These are phyloP conservation scores for Xyrichtys novacula DNA, from an alignment of 2,797 vertebrate species.

Conservation along the genomic window DNA sequence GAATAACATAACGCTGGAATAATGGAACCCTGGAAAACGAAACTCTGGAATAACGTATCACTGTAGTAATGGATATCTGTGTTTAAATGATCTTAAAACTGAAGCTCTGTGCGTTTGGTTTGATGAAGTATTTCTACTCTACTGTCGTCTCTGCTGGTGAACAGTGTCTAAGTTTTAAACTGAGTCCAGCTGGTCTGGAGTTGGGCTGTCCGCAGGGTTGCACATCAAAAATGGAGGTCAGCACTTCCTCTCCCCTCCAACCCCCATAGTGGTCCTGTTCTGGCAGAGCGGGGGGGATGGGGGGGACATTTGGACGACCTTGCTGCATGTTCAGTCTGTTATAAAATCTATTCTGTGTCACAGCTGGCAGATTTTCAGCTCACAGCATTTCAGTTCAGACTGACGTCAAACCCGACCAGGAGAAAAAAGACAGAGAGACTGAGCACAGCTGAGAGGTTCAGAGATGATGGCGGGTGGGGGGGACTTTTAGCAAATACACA, in stretches of 20 bases:
- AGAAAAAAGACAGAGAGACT: conserved; percentile 23
- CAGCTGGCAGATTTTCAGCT: conserved; percentile 4
- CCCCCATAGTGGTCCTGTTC: conserved; percentile 11
- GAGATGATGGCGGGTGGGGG: conserved; percentile 4
- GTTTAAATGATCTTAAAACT: no score
- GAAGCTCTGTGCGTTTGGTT: no score
- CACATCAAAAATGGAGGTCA: conserved; percentile 12
- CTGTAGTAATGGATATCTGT: no score
- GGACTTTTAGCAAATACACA: no score
- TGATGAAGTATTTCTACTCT: no score
- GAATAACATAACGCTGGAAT: no score
- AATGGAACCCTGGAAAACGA: no score
- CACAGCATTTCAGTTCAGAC: not conserved
- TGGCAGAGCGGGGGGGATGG: not conserved
- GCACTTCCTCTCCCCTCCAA: conserved; percentile 8
- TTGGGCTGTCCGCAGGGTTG: not conserved
- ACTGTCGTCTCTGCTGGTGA: conserved; percentile 20
- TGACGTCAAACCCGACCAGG: conserved; percentile 15
- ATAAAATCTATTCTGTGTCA: conserved; percentile 15
- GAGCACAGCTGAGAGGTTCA: conserved; percentile 13
- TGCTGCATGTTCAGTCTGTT: conserved; percentile 11
- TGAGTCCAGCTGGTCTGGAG: conserved; percentile 25
- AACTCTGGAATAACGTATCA: no score
- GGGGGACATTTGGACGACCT: conserved; percentile 23
- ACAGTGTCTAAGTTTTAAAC: conserved; percentile 20